Evolutionary conservation across 2,113 vertebrate genomes (phyloP).

Genomic region (Pogona vitticeps): DNA sequence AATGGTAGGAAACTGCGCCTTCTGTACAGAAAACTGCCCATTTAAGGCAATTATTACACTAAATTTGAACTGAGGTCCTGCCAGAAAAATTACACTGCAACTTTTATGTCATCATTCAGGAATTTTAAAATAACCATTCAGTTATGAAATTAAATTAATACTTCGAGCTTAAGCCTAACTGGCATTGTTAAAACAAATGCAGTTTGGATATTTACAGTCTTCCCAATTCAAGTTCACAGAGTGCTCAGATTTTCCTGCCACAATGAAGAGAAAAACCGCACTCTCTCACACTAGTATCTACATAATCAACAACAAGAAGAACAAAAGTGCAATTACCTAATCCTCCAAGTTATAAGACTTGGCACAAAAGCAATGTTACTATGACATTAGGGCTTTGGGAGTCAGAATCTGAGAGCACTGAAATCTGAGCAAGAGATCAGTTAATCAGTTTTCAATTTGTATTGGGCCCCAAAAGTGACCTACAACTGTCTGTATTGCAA

Average conservation of each 20-base stretch:
- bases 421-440: neutral
- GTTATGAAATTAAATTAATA: neutral
- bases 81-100: neutral
- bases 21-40: neutral
- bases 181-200: neutral
- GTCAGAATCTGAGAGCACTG: neutral
- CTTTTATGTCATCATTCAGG: neutral
- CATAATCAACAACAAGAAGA: neutral
- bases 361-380: neutral
- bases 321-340: neutral
- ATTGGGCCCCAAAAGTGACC: neutral
- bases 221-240: neutral
- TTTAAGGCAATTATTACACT: neutral
- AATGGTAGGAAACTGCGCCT: too few species aligned
- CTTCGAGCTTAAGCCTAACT: neutral
- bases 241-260: neutral
- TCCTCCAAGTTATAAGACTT: neutral
- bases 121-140: neutral
- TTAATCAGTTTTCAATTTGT: neutral
- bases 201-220: neutral
- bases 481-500: too few species aligned
- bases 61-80: neutral
- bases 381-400: neutral
- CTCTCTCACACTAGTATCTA: neutral
- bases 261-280: neutral